Conservation (phyloP, 2,888 invertebrate species). For the Cataglyphis altisquamis region DNA sequence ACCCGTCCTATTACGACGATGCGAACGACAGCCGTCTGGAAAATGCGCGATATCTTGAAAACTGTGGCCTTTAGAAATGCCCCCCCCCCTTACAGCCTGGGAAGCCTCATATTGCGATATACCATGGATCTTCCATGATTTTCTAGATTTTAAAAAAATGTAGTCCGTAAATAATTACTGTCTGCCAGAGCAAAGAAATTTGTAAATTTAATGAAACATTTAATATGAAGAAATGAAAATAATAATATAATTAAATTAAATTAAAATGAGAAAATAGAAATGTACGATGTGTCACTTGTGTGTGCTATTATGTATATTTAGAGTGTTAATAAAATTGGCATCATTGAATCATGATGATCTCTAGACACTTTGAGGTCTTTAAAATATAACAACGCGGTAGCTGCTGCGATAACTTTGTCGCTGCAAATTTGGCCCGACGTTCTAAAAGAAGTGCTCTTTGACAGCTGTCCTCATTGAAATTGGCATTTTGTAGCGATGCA, state of each 20-base stretch:
- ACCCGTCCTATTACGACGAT: constrained; percentile 40
- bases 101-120: neutral
- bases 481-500: constrained; percentile 12
- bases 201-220: neutral
- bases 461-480: constrained; percentile 14
- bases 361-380: neutral
- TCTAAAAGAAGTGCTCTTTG: neutral
- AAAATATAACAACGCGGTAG: neutral
- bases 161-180: neutral
- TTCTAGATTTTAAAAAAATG: neutral
- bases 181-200: neutral
- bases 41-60: constrained; percentile 29
- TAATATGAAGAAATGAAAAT: neutral
- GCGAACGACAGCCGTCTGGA: neutral
- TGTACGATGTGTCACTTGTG: neutral
- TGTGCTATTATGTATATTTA: neutral
- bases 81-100: no score
- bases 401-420: constrained; percentile 1
- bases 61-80: constrained; percentile 15
- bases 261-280: neutral
- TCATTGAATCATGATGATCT: neutral
- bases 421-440: constrained; percentile 1
- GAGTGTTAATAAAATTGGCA: neutral
- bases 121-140: neutral
- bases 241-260: no score